Conservation (phyloP, 2,797 vertebrate species). For the Yasuhikotakia modesta region DNA sequence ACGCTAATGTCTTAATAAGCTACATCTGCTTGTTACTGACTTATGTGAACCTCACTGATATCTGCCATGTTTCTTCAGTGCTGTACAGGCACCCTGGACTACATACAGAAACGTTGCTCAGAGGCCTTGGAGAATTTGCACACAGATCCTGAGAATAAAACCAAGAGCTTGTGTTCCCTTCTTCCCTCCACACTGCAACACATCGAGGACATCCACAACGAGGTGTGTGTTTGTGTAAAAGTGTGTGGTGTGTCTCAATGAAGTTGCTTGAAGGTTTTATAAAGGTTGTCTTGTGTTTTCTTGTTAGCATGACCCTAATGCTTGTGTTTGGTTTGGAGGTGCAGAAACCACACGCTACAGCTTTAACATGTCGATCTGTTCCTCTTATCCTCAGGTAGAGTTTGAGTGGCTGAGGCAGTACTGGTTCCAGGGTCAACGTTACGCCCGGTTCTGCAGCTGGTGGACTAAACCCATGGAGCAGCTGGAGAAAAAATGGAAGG, state of each 20-base stretch:
- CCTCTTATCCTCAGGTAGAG: conserved; percentile 81
- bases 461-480: conserved; percentile 89
- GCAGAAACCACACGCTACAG: neutral
- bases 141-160: conserved; percentile 71
- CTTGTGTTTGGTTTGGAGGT: conserved; percentile 24
- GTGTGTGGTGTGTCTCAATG: conserved; percentile 53
- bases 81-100: conserved; percentile 88
- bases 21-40: neutral
- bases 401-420: conserved; percentile 97
- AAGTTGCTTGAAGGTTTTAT: conserved; percentile 76
- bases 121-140: conserved; percentile 86
- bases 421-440: conserved; percentile 95
- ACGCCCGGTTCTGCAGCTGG: conserved; percentile 89
- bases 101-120: conserved; percentile 85
- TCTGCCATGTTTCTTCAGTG: conserved; percentile 74
- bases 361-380: conserved; percentile 4
- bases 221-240: conserved; percentile 65
- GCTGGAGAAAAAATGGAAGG: conserved; percentile 89
- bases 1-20: neutral
- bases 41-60: neutral
- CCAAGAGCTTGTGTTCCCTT: conserved; percentile 79
- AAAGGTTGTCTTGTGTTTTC: conserved; percentile 71
- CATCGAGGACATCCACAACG: conserved; percentile 94
- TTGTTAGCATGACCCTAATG: conserved; percentile 36
- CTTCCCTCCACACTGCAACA: conserved; percentile 80